Percentiles rank a stretch among this genome's conserved stretches.
Conservation (phyloP, 2,797 vertebrate genomes). For the Rhynchotus rufescens region DNA sequence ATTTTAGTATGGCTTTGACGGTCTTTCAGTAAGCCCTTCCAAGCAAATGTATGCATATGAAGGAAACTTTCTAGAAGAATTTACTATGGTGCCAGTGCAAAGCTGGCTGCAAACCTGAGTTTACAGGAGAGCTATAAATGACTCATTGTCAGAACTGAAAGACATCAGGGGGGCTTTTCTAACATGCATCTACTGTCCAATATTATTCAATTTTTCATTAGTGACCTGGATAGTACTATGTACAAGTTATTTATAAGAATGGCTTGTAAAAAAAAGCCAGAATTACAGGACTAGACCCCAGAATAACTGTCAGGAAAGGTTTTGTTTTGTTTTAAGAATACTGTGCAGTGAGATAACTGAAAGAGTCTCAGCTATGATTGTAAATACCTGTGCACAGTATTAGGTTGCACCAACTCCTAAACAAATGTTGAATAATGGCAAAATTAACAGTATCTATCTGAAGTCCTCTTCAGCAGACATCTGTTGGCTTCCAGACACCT, state of each 20-base stretch:
- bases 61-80: background rate
- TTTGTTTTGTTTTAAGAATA: background rate
- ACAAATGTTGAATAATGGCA: background rate
- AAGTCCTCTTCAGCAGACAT: background rate
- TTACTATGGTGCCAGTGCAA: background rate
- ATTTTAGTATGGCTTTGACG: background rate
- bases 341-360: background rate
- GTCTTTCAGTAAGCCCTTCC: background rate
- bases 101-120: background rate
- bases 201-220: background rate
- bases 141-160: background rate
- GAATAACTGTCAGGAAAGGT: background rate
- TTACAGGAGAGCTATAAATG: background rate
- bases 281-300: background rate
- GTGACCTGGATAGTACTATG: constrained; percentile 20
- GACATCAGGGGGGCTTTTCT: background rate
- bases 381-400: background rate
- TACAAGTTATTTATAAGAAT: background rate
- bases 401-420: background rate
- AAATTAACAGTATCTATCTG: background rate
- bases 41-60: background rate
- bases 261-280: background rate
- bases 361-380: background rate
- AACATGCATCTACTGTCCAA: background rate
- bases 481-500: background rate